Evolutionary conservation across 1,140 invertebrate genomes (phyloP).

Genomic region (Littorina saxatilis): DNA sequence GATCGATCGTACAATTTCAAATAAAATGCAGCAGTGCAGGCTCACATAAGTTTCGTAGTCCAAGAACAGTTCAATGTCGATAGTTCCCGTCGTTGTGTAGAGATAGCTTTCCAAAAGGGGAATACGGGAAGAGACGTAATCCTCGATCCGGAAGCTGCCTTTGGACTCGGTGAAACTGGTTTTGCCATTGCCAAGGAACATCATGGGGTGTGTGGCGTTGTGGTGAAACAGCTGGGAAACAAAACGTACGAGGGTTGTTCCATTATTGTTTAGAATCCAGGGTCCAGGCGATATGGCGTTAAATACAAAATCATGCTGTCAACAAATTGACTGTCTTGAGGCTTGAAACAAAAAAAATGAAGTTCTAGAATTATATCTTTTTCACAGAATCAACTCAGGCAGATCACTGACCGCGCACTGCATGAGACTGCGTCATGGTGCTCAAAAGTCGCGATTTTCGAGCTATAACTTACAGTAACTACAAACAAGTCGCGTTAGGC

Average conservation of each 20-base stretch:
- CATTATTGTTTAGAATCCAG: too few relatives aligned
- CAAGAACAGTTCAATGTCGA: background rate
- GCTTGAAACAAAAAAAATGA: background rate
- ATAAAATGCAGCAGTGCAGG: background rate
- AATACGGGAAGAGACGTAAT: background rate
- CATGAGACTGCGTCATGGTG: too few relatives aligned
- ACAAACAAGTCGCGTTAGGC: too few relatives aligned
- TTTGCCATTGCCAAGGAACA: constrained; percentile 7
- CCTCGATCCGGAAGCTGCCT: constrained; percentile 14
- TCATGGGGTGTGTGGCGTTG: background rate
- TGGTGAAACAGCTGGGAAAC: background rate
- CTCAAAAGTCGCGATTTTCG: too few relatives aligned
- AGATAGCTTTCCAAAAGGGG: background rate
- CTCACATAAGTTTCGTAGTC: constrained; percentile 14
- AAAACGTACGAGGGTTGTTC: background rate
- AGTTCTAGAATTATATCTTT: background rate
- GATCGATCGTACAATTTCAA: background rate
- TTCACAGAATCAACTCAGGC: background rate
- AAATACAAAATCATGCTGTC: background rate
- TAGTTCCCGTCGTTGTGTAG: background rate
- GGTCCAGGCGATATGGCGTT: background rate
- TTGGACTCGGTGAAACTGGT: background rate
- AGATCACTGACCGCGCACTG: too few relatives aligned
- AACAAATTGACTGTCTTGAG: background rate
- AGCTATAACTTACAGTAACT: too few relatives aligned